Base-by-base conservation (phyloP, 2,888 invertebrate species). In the Ophion ventricosus region DNA sequence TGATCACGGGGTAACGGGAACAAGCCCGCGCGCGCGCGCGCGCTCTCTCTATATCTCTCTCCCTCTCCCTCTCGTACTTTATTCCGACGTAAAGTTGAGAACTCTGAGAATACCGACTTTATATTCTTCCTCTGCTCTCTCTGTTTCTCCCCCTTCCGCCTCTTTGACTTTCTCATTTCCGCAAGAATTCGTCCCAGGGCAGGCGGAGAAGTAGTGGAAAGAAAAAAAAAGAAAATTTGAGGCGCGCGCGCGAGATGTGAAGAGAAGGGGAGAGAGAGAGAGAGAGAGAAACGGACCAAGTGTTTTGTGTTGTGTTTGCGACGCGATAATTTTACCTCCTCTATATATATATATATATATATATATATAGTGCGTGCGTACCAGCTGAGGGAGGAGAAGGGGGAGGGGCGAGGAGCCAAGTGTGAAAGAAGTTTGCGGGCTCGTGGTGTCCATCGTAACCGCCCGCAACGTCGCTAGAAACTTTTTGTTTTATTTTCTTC, bases 61-160 rank as follows among this genome's bases (percentile, higher is more conserved):
- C 63, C n/a, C 35, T 25, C 69, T 43, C 61, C n/a, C 85, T 87
- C 78, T 74, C 88, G 23, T 29, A 74, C 40, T 64, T 54, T 8
- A 67, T 73, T 63, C 17, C 61, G 73, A 43, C 57, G 57, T 72
- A 40, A 59, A 72, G 57, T 73, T 61, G 59, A 29, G 14, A 66
- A 75, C 23, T 56, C 54, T 56, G 75, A 64, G 23, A 75, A 61
- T 57, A 59, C 56, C 59, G 43, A 67, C 23, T 43, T 64, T 54
- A 54, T 29, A 25, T 40, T n/a, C 23, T n/a, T 76, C 7, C 35
- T 66, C 56, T 56, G 23, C 77, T 59, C 75, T 56, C 54, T 63
- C 74, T 20, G 29, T 35, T n/a, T 43, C 43, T 63, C 49, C 40
- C 63, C 40, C 35, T 67, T 40, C 66, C 40, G 43, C 23, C 26